Evolutionary conservation across 2,113 vertebrate genomes (phyloP).

Genomic region (Istiophorus platypterus): DNA sequence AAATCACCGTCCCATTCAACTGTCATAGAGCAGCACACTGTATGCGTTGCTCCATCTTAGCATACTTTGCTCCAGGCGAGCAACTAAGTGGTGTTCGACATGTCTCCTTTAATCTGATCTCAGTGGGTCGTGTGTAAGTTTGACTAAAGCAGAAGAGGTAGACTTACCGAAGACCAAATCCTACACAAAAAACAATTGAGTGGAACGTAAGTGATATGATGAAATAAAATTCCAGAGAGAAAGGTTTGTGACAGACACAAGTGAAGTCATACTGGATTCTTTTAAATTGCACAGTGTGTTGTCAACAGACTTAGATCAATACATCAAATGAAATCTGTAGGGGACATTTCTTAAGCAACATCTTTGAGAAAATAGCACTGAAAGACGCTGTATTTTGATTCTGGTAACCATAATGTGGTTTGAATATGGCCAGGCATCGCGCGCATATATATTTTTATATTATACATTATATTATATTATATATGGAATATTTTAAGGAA

Average conservation of each 20-base stretch:
- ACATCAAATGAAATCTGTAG: constrained; percentile 19
- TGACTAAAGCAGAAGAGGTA: constrained; percentile 43
- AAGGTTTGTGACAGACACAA: neutral
- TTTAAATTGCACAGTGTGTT: constrained; percentile 2
- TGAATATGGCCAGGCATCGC: too few species aligned
- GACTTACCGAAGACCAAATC: neutral
- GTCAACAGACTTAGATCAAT: constrained; percentile 1
- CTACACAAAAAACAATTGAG: constrained; percentile 21
- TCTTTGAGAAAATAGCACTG: neutral
- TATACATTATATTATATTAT: too few species aligned
- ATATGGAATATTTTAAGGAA: too few species aligned
- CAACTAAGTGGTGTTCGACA: constrained; percentile 41
- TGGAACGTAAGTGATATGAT: constrained; percentile 11
- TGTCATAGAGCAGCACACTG: constrained; percentile 19
- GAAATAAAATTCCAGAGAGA: constrained; percentile 28
- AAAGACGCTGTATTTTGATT: neutral
- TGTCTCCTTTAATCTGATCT: constrained; percentile 65
- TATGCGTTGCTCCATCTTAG: constrained; percentile 56
- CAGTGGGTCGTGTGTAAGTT: constrained; percentile 52
- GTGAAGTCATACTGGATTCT: neutral
- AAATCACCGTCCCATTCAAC: constrained; percentile 52
- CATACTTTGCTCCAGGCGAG: constrained; percentile 68
- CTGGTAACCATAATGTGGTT: too few species aligned
- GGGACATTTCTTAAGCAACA: constrained; percentile 34
- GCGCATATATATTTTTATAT: too few species aligned